Evolutionary conservation across 2,113 vertebrate species (phyloP).

Genomic region (Athene noctua): DNA sequence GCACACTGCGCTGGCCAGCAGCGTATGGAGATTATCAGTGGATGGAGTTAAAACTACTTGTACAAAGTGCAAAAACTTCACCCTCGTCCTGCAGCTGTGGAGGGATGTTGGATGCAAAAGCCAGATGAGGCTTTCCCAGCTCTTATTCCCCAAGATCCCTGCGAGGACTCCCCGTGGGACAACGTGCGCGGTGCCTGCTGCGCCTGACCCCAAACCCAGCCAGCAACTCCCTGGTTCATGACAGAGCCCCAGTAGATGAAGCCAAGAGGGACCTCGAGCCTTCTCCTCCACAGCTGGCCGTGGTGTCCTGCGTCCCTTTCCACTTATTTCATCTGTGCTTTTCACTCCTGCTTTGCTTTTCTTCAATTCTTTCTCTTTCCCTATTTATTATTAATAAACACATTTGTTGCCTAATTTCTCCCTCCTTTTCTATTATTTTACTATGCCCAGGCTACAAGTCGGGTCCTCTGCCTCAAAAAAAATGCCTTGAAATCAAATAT

Average conservation of each 20-base stretch:
- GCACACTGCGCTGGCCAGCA: background rate
- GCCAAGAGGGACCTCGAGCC: background rate
- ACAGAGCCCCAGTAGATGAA: background rate
- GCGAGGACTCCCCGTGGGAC: background rate
- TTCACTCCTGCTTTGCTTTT: background rate
- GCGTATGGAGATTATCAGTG: background rate
- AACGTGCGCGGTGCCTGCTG: background rate
- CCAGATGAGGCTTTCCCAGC: background rate
- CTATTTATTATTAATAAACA: background rate
- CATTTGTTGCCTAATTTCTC: background rate
- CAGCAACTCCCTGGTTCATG: rapidly evolving
- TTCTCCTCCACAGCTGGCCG: background rate
- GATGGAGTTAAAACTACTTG: background rate
- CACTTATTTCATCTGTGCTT: background rate
- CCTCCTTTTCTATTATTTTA: background rate
- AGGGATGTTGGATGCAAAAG: background rate
- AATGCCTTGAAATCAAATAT: background rate
- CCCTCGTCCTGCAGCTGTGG: background rate
- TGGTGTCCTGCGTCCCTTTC: background rate
- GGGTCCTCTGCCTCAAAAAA: background rate
- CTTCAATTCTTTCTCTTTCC: background rate
- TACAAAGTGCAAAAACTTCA: background rate
- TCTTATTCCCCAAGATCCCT: background rate
- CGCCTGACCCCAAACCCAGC: background rate
- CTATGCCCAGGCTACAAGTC: rapidly evolving